phyloP scores from a whole-genome alignment of 2,113 vertebrate genomes.

The Poeciliopsis turrubarensis region DNA sequence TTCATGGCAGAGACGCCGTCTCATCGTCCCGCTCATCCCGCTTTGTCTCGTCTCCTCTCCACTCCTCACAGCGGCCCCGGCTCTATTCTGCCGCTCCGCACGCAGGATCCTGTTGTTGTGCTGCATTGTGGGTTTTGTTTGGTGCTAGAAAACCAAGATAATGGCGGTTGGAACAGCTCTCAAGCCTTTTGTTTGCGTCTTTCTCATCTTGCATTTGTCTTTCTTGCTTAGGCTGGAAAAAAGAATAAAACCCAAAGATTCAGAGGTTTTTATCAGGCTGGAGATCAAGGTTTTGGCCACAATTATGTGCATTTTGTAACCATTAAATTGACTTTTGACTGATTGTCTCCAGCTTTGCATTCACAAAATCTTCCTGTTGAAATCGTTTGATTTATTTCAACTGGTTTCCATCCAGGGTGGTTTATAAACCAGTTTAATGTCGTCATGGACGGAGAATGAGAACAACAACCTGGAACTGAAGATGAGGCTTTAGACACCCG shows the following conservation, averaged over 20 bases:
- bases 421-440: not conserved
- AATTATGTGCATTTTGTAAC: not conserved
- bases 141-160: constrained; percentile 63
- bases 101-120: constrained; percentile 66
- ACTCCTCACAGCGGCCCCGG: constrained; percentile 64
- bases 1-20: constrained; percentile 59
- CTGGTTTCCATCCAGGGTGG: not conserved
- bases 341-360: not conserved
- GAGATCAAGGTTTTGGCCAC: constrained; percentile 15
- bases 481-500: too few relatives aligned
- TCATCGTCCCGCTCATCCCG: constrained; percentile 64
- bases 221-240: constrained; percentile 20
- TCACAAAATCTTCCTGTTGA: not conserved
- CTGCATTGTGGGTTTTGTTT: constrained; percentile 68
- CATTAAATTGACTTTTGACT: not conserved
- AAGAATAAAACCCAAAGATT: constrained; percentile 10
- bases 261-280: constrained; percentile 7
- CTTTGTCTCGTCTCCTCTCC: constrained; percentile 68
- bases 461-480: not conserved
- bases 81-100: constrained; percentile 65
- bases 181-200: constrained; percentile 57
- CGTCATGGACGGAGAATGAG: not conserved
- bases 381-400: not conserved
- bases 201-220: constrained; percentile 28
- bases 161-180: constrained; percentile 58